Evolutionary conservation across 2,113 vertebrate species (phyloP).

Genomic region (Lota lota): DNA sequence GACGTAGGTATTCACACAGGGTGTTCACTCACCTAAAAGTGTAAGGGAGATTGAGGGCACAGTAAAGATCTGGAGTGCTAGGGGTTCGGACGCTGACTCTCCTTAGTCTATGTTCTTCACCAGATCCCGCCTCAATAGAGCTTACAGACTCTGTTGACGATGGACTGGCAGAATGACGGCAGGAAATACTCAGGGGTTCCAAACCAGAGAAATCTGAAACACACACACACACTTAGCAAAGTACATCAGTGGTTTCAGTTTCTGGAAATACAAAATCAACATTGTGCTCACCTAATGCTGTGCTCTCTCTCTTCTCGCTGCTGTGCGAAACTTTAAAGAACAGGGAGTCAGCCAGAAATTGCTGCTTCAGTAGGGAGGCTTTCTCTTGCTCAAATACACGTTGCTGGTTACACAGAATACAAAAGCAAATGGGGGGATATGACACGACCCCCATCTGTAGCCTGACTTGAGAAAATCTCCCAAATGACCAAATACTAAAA

Average conservation of each 20-base stretch:
- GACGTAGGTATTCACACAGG: not conserved
- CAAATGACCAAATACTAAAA: no score
- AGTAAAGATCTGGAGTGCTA: constrained; percentile 68
- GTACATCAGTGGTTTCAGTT: not conserved
- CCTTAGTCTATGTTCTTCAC: not conserved
- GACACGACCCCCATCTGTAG: no score
- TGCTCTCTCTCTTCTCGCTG: constrained; percentile 36
- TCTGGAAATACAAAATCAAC: not conserved
- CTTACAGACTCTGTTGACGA: constrained; percentile 19
- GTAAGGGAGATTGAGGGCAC: constrained; percentile 56
- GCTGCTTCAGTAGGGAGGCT: constrained; percentile 64
- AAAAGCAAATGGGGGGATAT: no score
- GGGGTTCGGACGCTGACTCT: constrained; percentile 50
- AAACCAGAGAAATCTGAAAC: constrained; percentile 39
- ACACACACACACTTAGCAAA: not conserved
- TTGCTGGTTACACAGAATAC: constrained; percentile 46
- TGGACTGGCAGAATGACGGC: constrained; percentile 39
- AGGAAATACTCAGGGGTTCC: constrained; percentile 44
- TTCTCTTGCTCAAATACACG: constrained; percentile 72
- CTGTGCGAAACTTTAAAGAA: constrained; percentile 4
- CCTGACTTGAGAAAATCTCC: no score
- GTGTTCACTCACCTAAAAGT: constrained; percentile 44
- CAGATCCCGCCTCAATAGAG: not conserved
- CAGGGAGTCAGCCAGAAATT: constrained; percentile 64
- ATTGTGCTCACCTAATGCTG: constrained; percentile 44